These are phyloP conservation scores for Yasuhikotakia modesta DNA, from an alignment of 2,797 vertebrate species.

Conservation along the genomic window DNA sequence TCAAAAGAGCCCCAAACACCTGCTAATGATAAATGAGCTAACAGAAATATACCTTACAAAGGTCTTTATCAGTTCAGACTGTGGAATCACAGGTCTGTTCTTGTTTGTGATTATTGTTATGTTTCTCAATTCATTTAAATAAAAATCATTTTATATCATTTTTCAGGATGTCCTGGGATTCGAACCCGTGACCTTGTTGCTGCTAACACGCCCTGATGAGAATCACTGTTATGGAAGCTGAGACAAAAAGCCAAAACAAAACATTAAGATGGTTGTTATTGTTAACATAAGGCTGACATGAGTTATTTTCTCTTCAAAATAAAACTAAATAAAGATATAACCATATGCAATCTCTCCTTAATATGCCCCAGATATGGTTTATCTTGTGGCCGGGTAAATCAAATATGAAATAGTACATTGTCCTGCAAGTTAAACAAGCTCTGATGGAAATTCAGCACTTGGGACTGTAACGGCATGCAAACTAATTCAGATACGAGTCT, in stretches of 20 bases:
- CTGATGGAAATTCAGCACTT: slow-evolving; percentile 57
- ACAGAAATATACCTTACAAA: background rate
- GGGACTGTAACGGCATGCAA: slow-evolving; percentile 33
- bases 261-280: slow-evolving; percentile 7
- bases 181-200: background rate
- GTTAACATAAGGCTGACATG: slow-evolving; percentile 13
- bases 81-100: background rate
- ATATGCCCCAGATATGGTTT: slow-evolving; percentile 5
- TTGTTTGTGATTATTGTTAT: background rate
- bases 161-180: background rate
- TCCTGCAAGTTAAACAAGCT: slow-evolving; percentile 59
- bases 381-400: slow-evolving; percentile 56
- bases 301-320: slow-evolving; percentile 20
- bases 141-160: background rate
- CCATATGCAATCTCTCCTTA: slow-evolving; percentile 19
- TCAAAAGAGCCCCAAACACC: background rate
- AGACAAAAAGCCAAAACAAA: slow-evolving; percentile 13
- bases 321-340: slow-evolving; percentile 4
- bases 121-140: background rate
- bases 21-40: background rate
- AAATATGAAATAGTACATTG: slow-evolving; percentile 58
- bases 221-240: background rate
- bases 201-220: background rate
- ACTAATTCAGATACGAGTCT: slow-evolving; percentile 23
- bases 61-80: background rate